Conservation (phyloP, 2,797 vertebrate genomes). For the Pseudochirops corinnae region DNA sequence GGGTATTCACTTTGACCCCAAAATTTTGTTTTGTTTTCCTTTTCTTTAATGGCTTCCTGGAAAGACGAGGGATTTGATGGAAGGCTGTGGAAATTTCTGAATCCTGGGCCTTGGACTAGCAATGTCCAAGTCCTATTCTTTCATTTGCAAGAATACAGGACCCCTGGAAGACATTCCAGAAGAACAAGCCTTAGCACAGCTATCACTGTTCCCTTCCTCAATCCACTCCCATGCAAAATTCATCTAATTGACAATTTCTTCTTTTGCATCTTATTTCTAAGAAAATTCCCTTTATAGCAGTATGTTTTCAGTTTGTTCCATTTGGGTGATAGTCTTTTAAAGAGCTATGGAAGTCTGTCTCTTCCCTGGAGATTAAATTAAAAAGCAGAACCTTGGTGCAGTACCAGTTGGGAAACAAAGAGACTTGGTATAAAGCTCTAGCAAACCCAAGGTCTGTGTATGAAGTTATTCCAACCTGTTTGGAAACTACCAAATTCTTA, state of each 20-base stretch:
- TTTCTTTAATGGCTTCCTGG: not conserved
- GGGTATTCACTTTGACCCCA: not conserved
- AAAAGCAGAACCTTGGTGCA: not conserved
- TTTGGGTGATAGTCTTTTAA: conserved; percentile 71
- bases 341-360: conserved; percentile 69
- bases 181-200: not conserved
- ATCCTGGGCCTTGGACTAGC: not conserved
- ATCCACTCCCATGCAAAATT: not conserved
- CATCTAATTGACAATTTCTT: not conserved
- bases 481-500: not conserved
- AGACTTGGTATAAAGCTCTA: too few relatives aligned
- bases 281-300: too few relatives aligned
- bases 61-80: not conserved
- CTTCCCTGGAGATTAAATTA: conserved; percentile 60
- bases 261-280: not conserved
- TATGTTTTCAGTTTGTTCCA: conserved; percentile 60
- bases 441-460: too few relatives aligned
- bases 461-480: too few relatives aligned
- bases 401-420: not conserved
- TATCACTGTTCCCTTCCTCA: not conserved
- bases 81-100: not conserved
- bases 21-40: not conserved
- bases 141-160: not conserved
- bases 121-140: not conserved
- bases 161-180: not conserved